Percentiles rank a stretch among this genome's conserved stretches.
Conservation (phyloP, 2,113 vertebrate genomes). For the Pygoscelis adeliae region DNA sequence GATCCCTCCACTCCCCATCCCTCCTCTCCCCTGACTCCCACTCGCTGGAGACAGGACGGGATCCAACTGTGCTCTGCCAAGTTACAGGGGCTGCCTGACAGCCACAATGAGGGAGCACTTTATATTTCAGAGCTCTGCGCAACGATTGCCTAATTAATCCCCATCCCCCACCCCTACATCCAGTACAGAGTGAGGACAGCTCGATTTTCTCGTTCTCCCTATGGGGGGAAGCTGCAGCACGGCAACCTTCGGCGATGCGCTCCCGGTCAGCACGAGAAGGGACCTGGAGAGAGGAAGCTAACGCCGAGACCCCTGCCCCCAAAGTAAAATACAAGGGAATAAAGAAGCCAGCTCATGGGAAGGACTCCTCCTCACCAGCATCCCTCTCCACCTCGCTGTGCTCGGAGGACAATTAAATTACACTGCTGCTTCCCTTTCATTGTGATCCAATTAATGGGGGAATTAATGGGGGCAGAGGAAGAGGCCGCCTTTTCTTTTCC, state of each 20-base stretch:
- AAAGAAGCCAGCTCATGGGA: background rate
- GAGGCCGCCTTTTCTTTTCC: background rate
- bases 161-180: background rate
- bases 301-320: background rate
- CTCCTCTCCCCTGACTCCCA: background rate
- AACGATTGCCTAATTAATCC: background rate
- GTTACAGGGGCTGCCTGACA: background rate
- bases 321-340: background rate
- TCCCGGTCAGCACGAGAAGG: background rate
- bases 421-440: background rate
- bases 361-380: background rate
- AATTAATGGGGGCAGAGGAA: slow-evolving; percentile 53
- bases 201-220: background rate
- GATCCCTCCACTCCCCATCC: background rate
- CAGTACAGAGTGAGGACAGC: background rate
- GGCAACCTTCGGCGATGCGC: rapidly evolving
- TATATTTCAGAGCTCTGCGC: background rate
- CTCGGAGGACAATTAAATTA: slow-evolving; percentile 34
- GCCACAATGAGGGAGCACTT: background rate
- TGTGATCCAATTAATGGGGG: slow-evolving; percentile 13
- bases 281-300: background rate
- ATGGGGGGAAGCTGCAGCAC: background rate
- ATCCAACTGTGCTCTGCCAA: background rate
- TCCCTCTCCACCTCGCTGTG: background rate
- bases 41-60: background rate